Percentiles rank a stretch among this genome's conserved stretches.
These are phyloP conservation scores for Drosophila formosana DNA, from an alignment of 2,888 invertebrate genomes.

Conservation along the genomic window DNA sequence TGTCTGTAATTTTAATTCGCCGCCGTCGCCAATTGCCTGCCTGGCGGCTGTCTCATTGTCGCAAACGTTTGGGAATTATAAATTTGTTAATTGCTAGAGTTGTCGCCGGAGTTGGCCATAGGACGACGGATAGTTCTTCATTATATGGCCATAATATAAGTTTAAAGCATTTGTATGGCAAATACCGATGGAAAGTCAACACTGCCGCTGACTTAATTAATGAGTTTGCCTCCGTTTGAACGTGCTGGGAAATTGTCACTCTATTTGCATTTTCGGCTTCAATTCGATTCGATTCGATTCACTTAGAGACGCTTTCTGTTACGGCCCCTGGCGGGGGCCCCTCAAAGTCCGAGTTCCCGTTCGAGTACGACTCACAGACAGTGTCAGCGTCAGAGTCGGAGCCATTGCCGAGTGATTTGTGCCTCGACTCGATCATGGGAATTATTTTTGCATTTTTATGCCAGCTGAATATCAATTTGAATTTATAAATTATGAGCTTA, in stretches of 20 bases:
- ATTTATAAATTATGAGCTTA: constrained; percentile 79
- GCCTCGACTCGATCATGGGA: constrained; percentile 67
- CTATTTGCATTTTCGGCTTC: constrained; percentile 67
- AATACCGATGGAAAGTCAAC: constrained; percentile 36
- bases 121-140: constrained; percentile 21
- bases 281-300: constrained; percentile 31
- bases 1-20: constrained; percentile 75
- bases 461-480: constrained; percentile 71
- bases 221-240: constrained; percentile 70
- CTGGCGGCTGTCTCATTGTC: constrained; percentile 22
- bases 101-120: constrained; percentile 31
- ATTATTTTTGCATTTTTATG: constrained; percentile 77
- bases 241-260: constrained; percentile 78
- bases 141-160: constrained; percentile 49
- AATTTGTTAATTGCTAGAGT: constrained; percentile 66
- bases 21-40: constrained; percentile 64
- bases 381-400: background rate
- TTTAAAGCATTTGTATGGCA: constrained; percentile 40
- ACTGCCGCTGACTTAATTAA: constrained; percentile 70
- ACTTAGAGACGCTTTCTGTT: constrained; percentile 2
- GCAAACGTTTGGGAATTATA: constrained; percentile 59
- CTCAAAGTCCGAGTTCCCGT: background rate
- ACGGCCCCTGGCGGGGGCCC: constrained; percentile 1
- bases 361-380: background rate
- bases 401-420: constrained; percentile 62